phyloP scores from a whole-genome alignment of 2,888 invertebrate species.

The Podabrus alpinus region DNA sequence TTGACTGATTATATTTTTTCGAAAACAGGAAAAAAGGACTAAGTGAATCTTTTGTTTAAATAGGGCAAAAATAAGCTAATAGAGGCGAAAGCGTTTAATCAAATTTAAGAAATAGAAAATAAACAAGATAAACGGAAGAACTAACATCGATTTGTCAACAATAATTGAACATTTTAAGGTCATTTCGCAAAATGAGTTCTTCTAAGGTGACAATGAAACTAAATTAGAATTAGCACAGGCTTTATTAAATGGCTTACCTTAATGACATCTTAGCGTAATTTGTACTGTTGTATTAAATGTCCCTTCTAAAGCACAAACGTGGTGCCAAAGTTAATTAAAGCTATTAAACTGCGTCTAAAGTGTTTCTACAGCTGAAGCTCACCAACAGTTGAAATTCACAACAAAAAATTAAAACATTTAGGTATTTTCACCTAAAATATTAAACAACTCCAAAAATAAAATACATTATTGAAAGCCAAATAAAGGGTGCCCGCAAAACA shows the following conservation, averaged over 20 bases:
- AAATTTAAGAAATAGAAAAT: slow-evolving; percentile 5
- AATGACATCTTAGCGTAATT: slow-evolving; percentile 13
- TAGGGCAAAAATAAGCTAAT: background rate
- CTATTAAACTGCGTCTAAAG: background rate
- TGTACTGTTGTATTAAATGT: slow-evolving; percentile 1
- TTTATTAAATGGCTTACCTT: slow-evolving; percentile 20
- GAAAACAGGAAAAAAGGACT: no score
- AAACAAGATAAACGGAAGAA: slow-evolving; percentile 5
- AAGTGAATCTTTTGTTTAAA: background rate
- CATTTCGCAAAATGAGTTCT: slow-evolving; percentile 5
- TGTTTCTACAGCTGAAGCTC: background rate
- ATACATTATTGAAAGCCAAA: background rate
- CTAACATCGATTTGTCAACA: slow-evolving; percentile 12
- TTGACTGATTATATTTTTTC: no score
- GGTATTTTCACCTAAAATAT: background rate
- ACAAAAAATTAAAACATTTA: background rate
- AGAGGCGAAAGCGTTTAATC: background rate
- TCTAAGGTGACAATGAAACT: slow-evolving; percentile 8
- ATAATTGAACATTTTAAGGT: slow-evolving; percentile 17
- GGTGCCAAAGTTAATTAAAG: slow-evolving; percentile 1
- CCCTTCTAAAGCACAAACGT: background rate
- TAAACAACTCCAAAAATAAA: background rate
- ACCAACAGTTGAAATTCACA: background rate
- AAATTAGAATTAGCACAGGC: slow-evolving; percentile 17
- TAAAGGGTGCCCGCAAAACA: background rate